Evolutionary conservation across 1,140 invertebrate genomes (phyloP), one percentile per base, ranked within the genome.

Genomic region (Drosophila melanica): DNA sequence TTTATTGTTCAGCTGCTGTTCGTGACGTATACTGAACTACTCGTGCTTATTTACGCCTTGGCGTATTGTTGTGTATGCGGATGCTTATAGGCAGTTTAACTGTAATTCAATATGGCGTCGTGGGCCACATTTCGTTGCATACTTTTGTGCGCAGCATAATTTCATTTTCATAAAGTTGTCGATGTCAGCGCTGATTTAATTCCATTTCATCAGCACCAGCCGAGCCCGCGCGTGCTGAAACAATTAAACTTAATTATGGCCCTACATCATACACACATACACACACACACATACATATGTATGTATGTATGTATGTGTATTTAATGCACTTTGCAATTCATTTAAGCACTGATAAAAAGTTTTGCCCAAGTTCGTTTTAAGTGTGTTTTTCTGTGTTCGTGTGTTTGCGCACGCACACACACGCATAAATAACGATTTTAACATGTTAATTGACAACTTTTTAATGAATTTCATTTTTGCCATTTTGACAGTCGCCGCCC

Each of bases 111-210:
- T 89, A 80, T 80, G 68, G 65, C 84, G 47, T 51, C 33, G 30
- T 20, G 37, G 63, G 54, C n/a, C 45, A 64, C 37, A 57, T 85
- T 73, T 63, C 60, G 51, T 47, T 70, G 74, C 85, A 79, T 81
- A 89, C 85, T 84, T 89, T 82, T 68, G 74, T 82, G 84, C 51
- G 62, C 60, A 75, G 42, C 71, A 85, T 89, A 89, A 89, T 89
- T 90, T 78, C 55, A 89, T 89, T 89, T 81, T 81, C 81, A 89
- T 90, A 80, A 89, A 89, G 84, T 90, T 90, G 84, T 87, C 80
- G 85, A 90, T 90, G 81, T 89, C 82, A 89, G 84, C 84, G 65
- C 79, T 77, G 84, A 87, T 87, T 89, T 89, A 87, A 87, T 87
- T 87, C 75, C 82, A 89, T 87, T 87, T 68, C 75, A 68, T 85